These are phyloP conservation scores for Saguinus midas DNA, from an alignment of 2,113 vertebrate genomes.

Conservation along the genomic window DNA sequence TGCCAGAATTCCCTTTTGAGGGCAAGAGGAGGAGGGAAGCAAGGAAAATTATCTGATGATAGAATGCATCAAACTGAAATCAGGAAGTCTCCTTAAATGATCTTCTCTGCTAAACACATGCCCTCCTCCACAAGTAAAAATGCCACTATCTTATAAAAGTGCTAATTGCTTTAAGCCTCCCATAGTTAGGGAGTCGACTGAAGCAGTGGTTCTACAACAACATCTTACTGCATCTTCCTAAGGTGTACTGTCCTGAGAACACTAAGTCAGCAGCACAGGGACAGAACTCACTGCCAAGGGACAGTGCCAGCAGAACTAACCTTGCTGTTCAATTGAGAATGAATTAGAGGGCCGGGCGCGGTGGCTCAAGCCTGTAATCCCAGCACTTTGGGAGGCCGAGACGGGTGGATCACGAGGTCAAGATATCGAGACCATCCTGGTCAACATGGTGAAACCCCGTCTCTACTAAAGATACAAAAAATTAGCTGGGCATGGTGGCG, in stretches of 20 bases:
- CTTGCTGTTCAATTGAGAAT: background rate
- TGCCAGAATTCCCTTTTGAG: background rate
- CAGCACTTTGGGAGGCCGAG: too few relatives aligned
- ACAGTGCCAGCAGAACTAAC: background rate
- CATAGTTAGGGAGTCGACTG: background rate
- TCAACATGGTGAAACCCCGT: too few relatives aligned
- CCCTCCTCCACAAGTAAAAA: conserved; percentile 38
- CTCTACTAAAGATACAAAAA: too few relatives aligned
- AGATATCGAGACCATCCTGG: too few relatives aligned
- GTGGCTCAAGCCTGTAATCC: too few relatives aligned
- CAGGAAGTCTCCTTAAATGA: background rate
- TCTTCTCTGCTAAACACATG: background rate
- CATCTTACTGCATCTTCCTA: background rate
- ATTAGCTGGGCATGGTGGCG: too few relatives aligned
- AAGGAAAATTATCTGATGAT: conserved; percentile 4
- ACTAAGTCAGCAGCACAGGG: background rate
- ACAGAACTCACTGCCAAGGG: background rate
- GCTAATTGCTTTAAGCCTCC: background rate
- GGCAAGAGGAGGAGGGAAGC: background rate
- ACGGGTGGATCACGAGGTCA: too few relatives aligned
- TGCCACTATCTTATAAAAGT: background rate
- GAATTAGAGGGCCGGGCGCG: background rate
- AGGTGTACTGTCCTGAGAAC: background rate
- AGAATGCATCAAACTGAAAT: conserved; percentile 17
- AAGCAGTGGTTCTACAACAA: background rate